Base-by-base conservation (phyloP, 2,888 invertebrate species). In the Drosophila macrothrix region DNA sequence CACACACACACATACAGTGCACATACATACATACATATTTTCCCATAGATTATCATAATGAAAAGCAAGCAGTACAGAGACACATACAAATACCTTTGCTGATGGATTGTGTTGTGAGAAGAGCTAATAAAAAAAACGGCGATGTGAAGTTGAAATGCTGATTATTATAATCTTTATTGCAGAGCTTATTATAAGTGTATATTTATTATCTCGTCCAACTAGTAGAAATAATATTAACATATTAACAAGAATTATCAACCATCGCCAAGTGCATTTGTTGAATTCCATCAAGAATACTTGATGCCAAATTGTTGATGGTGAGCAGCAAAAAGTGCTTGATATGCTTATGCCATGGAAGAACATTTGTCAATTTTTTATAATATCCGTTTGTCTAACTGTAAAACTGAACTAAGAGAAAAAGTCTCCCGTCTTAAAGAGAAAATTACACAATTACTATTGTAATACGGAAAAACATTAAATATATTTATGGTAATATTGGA, bases 11-110 rank as follows among this genome's bases (percentile, higher is more conserved):
- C 25, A 60, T 46, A 46, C 55, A 54, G 56, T 39, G 53, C 50
- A 62, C 59, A 59, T 67, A 39, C 49, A 53, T 50, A 9, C 25
- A 46, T 68, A 33, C 9, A 46, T 68, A 33, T 5, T 19, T 49
- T 50, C 43, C 12, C 39, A 22, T 46, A 35, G 29, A 49, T 69
- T 68, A 62, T 63, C 43, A 58, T 54, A 41, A 41, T 28, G 5
- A 41, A 16, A 31, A 19, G 41, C 12, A 52, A 29, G 52, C 52
- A 52, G 6, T 2, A 46, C 16, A 46, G 16, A 31, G 9, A 22
- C 46, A 35, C 6, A 39, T 25, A 19, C 25, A 28, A 33, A 39
- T n/a, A 7, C n/a, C 3, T 6, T 39, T 25, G 46, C 19, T 33
- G 22, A 58, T 53, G 62, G 28, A 46, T 33, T 58, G 22, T 53